phyloP scores from a whole-genome alignment of 2,797 vertebrate species.

The Aldrovandia affinis region DNA sequence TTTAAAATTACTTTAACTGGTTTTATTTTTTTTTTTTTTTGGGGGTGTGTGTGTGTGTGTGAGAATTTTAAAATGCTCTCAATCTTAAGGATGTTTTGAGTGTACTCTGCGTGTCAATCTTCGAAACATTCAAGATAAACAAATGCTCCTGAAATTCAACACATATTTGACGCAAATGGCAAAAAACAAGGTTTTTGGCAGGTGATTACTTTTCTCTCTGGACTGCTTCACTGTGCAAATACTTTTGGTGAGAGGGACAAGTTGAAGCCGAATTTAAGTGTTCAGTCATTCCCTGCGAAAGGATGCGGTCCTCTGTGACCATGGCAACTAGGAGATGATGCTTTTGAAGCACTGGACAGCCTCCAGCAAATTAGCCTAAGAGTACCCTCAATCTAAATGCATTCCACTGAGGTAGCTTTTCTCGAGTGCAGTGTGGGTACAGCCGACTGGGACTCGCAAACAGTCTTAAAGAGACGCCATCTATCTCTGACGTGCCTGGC shows the following conservation, averaged over 20 bases:
- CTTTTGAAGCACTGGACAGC: constrained; percentile 24
- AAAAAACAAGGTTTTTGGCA: not conserved
- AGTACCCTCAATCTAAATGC: constrained; percentile 27
- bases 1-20: not conserved
- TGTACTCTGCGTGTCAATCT: not conserved
- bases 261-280: not conserved
- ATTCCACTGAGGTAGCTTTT: not conserved
- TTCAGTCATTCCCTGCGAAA: constrained; percentile 19
- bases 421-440: not conserved
- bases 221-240: constrained; percentile 21
- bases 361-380: constrained; percentile 28
- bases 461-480: not conserved
- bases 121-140: not conserved
- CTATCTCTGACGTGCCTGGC: not conserved
- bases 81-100: not conserved
- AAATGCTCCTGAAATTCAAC: not conserved
- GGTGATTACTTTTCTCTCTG: not conserved
- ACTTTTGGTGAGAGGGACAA: not conserved
- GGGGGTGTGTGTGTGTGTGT: too few species aligned
- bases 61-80: not conserved
- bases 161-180: not conserved
- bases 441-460: not conserved
- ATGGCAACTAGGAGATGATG: constrained; percentile 19
- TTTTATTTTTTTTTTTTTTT: not conserved
- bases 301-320: constrained; percentile 24